phyloP scores from a whole-genome alignment of 2,113 vertebrate genomes.

The Notothenia coriiceps region DNA sequence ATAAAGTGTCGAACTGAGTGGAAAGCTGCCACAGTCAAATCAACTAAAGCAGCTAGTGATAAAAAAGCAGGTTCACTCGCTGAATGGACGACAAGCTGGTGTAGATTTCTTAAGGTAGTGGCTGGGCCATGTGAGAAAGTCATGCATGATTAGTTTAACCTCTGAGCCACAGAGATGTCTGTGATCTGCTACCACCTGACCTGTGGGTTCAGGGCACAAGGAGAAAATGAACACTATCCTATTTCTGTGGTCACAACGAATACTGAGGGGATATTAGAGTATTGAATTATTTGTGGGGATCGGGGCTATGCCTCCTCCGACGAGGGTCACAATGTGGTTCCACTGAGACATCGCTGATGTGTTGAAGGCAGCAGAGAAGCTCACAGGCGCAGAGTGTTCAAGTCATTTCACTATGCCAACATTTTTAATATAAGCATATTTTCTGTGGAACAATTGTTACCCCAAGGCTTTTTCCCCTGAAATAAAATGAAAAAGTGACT shows the following conservation, averaged over 20 bases:
- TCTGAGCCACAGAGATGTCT: constrained; percentile 71
- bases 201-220: constrained; percentile 71
- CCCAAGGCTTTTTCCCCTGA: constrained; percentile 11
- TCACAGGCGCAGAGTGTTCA: not conserved
- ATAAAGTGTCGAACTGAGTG: not conserved
- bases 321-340: constrained; percentile 62
- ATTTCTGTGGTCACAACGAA: constrained; percentile 78
- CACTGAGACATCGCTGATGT: constrained; percentile 57
- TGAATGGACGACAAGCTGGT: constrained; percentile 54
- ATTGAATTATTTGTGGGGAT: constrained; percentile 78
- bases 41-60: not conserved
- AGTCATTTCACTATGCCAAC: constrained; percentile 1
- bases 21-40: not conserved
- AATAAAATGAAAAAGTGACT: constrained; percentile 10
- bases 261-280: constrained; percentile 76
- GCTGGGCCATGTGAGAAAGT: constrained; percentile 67
- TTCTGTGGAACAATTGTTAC: constrained; percentile 1
- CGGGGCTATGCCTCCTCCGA: constrained; percentile 32
- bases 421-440: not conserved
- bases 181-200: constrained; percentile 81
- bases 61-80: constrained; percentile 58
- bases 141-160: constrained; percentile 82
- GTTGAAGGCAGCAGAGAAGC: constrained; percentile 51
- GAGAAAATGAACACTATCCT: constrained; percentile 79
- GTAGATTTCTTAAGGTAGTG: constrained; percentile 62